Evolutionary conservation across 2,797 vertebrate species (phyloP), one percentile per base, ranked within the genome.

Genomic region (Eptatretus atami): DNA sequence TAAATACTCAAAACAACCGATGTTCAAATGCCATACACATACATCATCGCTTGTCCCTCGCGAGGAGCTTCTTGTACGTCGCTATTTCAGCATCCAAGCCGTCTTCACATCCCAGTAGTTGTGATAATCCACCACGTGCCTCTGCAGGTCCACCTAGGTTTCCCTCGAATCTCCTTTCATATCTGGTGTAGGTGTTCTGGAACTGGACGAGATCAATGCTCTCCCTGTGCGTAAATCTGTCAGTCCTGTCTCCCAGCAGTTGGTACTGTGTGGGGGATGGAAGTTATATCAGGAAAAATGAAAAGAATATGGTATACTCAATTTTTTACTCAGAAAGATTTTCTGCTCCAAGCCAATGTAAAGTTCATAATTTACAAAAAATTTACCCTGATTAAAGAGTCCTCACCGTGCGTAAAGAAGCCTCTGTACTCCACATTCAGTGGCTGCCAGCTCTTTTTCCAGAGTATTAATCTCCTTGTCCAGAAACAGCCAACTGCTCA

Each of bases 141-240:
- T 61, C 57, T 61, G 57, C n/a, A 61, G 57, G n/a, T n/a, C 57
- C 57, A 61, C 57, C n/a, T 61, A n/a, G 57, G n/a, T n/a, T n/a
- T 25, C n/a, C 57, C 57, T 61, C 57, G 12, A 61, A 61, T 61
- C 11, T 61, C 57, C 57, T 61, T 12, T 61, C 57, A 25, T n/a
- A 25, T 12, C n/a, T n/a, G n/a, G 25, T 25, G 57, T n/a, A n/a
- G 57, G 25, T n/a, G 57, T 61, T 61, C 57, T 61, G 57, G n/a
- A 61, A n/a, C n/a, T 61, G n/a, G n/a, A 25, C 25, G 57, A 61
- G n/a, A 25, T 25, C 25, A n/a, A 25, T 12, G 57, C n/a, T 61
- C n/a, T n/a, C n/a, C n/a, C 25, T n/a, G 25, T 12, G 9, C 57
- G 57, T n/a, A n/a, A 61, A n/a, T 61, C 57, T 25, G n/a, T n/a